Evolutionary conservation across 2,797 vertebrate genomes (phyloP).

Genomic region (Poeciliopsis presidionis): DNA sequence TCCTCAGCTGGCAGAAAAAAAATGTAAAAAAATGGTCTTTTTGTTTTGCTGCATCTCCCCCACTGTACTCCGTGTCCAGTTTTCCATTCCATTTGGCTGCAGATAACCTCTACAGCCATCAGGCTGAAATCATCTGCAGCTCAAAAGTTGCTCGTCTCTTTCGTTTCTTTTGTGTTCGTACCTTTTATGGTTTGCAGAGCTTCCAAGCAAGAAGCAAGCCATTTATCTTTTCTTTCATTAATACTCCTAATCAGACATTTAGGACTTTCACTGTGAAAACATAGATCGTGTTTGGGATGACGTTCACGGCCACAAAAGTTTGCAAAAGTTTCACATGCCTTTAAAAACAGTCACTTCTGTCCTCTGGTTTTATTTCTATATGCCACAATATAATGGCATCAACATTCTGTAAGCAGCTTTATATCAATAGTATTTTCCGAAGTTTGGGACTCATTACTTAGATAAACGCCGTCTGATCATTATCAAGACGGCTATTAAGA

Average conservation of each 20-base stretch:
- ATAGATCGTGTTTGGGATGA: not conserved
- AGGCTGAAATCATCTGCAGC: conserved; percentile 4
- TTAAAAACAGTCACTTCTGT: not conserved
- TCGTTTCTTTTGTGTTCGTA: not conserved
- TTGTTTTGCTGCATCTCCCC: conserved; percentile 3
- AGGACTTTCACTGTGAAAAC: not conserved
- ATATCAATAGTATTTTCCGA: not conserved
- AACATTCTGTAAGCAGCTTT: not conserved
- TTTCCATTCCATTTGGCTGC: conserved; percentile 15
- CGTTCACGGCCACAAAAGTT: not conserved
- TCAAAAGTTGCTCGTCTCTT: not conserved
- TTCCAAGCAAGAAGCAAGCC: not conserved
- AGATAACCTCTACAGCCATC: conserved; percentile 5
- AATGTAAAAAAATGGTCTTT: not conserved
- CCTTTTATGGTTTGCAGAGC: not conserved
- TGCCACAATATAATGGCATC: not conserved
- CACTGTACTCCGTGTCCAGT: not conserved
- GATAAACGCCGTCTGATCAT: not conserved
- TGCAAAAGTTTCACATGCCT: not conserved
- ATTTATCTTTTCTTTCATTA: not conserved
- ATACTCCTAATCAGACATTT: not conserved
- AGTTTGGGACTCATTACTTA: not conserved
- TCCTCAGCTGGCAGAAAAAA: not conserved
- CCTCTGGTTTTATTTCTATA: not conserved
- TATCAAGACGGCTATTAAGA: not conserved